These are phyloP conservation scores for Sciurus niger DNA, from an alignment of 2,113 vertebrate species.

Conservation along the genomic window DNA sequence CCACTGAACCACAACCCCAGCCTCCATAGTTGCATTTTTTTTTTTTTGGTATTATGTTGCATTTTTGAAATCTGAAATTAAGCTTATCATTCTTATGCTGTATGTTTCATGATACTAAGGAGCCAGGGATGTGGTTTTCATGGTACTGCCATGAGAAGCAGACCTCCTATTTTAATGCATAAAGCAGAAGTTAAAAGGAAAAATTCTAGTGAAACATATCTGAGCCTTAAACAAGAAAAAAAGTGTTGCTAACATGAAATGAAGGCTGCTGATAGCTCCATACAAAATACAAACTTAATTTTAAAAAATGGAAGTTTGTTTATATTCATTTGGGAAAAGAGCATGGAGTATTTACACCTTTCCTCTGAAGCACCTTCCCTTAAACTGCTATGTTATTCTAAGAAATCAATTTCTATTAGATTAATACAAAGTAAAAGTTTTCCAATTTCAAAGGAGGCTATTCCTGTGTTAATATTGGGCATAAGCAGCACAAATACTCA, in stretches of 20 bases:
- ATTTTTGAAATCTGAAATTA: constrained; percentile 15
- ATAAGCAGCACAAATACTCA: neutral
- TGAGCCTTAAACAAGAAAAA: neutral
- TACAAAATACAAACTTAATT: constrained; percentile 4
- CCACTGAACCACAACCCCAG: too few species aligned
- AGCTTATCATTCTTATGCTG: neutral
- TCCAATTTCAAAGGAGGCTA: neutral
- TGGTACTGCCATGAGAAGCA: neutral
- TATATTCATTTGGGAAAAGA: neutral
- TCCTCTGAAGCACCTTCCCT: neutral
- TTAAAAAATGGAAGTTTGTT: neutral
- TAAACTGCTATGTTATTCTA: neutral
- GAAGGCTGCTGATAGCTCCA: neutral
- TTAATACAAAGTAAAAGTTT: neutral
- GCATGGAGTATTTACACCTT: neutral
- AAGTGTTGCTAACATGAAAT: neutral
- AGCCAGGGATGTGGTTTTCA: neutral
- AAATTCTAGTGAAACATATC: neutral
- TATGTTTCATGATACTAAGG: neutral
- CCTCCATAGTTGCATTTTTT: too few species aligned
- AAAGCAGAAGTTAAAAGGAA: neutral
- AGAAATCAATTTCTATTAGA: neutral
- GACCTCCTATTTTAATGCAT: neutral
- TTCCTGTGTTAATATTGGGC: neutral
- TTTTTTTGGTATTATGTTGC: neutral